Percentiles rank a stretch among this genome's conserved stretches.
These are phyloP conservation scores for Donacobius atricapilla DNA, from an alignment of 2,113 vertebrate genomes.

Conservation along the genomic window DNA sequence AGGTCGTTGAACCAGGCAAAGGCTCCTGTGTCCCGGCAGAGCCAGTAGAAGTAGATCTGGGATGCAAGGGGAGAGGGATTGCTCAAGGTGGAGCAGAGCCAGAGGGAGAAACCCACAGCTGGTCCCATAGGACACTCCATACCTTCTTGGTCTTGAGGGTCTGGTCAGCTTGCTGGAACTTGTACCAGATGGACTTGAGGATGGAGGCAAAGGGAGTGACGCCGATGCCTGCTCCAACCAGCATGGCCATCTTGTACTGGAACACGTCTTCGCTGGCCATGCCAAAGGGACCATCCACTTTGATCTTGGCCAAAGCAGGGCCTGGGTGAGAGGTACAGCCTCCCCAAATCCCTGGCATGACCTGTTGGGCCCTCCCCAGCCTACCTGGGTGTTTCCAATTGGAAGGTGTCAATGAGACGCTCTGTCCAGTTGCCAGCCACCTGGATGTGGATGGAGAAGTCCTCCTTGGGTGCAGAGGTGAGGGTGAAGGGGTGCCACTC, in stretches of 20 bases:
- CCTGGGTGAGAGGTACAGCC: not conserved
- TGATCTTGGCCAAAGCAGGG: conserved; percentile 70
- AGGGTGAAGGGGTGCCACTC: conserved; percentile 96
- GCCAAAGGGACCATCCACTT: conserved; percentile 90
- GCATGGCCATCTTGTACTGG: conserved; percentile 88
- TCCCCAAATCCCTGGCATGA: not conserved
- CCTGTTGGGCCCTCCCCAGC: not conserved
- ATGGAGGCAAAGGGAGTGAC: conserved; percentile 92
- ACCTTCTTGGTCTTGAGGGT: conserved; percentile 86
- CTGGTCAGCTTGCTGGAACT: conserved; percentile 82
- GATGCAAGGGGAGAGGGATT: not conserved
- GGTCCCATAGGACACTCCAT: fast-evolving
- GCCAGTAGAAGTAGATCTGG: conserved; percentile 95
- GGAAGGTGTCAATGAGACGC: conserved; percentile 74
- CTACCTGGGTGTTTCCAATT: conserved; percentile 77
- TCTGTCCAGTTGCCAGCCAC: conserved; percentile 87
- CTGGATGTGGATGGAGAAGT: conserved; percentile 86
- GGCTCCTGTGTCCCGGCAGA: conserved; percentile 87
- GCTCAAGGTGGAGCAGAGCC: not conserved
- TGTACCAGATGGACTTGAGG: conserved; percentile 94
- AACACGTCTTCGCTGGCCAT: conserved; percentile 92
- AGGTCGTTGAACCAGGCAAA: conserved; percentile 93
- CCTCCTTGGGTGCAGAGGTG: conserved; percentile 89
- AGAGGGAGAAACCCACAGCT: not conserved
- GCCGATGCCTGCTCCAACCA: conserved; percentile 88